These are phyloP conservation scores for Calidris pugnax DNA, from an alignment of 2,113 vertebrate genomes.

Conservation along the genomic window DNA sequence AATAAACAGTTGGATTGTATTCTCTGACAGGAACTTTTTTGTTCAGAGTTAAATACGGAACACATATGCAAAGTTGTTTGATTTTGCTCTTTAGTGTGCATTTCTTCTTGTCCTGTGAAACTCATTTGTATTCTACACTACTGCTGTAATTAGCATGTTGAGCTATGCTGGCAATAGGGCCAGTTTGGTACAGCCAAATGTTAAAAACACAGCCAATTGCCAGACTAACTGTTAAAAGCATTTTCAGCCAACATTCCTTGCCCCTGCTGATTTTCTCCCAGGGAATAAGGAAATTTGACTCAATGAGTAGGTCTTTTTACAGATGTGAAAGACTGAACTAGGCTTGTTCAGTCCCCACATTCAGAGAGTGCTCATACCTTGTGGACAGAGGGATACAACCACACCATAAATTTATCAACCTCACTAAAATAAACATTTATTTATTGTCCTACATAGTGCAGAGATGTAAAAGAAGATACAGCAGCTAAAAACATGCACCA, in stretches of 20 bases:
- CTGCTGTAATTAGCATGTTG: neutral
- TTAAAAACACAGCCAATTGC: neutral
- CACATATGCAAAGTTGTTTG: neutral
- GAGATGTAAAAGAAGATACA: neutral
- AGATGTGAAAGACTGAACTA: neutral
- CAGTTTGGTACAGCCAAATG: neutral
- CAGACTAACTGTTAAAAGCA: neutral
- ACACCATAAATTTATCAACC: neutral
- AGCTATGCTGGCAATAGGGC: neutral
- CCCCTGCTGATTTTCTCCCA: neutral
- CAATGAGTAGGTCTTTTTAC: neutral
- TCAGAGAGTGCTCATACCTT: neutral
- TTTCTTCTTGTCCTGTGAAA: neutral
- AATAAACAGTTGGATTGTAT: neutral
- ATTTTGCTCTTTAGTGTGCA: neutral
- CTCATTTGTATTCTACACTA: neutral
- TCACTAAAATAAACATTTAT: neutral
- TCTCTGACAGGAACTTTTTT: neutral
- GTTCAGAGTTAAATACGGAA: neutral
- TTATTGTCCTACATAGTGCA: neutral
- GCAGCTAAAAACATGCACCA: neutral
- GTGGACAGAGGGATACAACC: neutral
- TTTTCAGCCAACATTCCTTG: neutral
- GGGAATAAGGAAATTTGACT: neutral
- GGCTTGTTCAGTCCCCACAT: neutral